Conservation (phyloP, 2,797 vertebrate genomes). For the Sciurus carolinensis region DNA sequence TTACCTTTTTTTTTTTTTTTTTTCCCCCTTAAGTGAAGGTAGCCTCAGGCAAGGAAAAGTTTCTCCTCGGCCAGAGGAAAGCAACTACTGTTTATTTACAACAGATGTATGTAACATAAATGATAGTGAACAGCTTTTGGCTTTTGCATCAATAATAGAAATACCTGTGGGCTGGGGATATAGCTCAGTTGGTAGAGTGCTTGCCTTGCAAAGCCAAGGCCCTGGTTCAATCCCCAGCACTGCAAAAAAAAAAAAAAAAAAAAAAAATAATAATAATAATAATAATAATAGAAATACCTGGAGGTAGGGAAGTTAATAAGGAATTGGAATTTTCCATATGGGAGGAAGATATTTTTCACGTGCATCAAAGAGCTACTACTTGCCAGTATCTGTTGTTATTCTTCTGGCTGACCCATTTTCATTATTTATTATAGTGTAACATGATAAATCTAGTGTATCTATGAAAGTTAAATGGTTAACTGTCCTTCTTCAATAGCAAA, state of each 20-base stretch:
- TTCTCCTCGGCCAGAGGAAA: slow-evolving; percentile 21
- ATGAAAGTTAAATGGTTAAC: slow-evolving; percentile 64
- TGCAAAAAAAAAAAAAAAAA: no score
- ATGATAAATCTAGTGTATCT: slow-evolving; percentile 5
- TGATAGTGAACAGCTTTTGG: slow-evolving; percentile 38
- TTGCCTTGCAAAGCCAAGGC: no score
- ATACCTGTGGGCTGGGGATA: not conserved
- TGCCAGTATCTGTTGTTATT: slow-evolving; percentile 63
- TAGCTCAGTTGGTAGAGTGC: no score
- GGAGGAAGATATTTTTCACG: slow-evolving; percentile 74
- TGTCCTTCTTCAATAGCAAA: slow-evolving; percentile 28
- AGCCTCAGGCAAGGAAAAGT: not conserved
- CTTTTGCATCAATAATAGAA: slow-evolving; percentile 55
- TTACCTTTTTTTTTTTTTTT: slow-evolving; percentile 69
- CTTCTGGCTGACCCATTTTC: slow-evolving; percentile 53
- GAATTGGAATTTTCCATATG: slow-evolving; percentile 53
- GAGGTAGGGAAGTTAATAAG: slow-evolving; percentile 69
- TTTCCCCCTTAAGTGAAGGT: not conserved
- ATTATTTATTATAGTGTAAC: slow-evolving; percentile 69
- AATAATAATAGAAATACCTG: slow-evolving; percentile 1
- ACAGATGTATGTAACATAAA: slow-evolving; percentile 56
- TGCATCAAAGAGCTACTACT: slow-evolving; percentile 79
- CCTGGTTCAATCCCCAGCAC: no score
- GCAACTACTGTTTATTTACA: slow-evolving; percentile 17
- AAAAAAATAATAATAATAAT: no score